Base-by-base conservation (phyloP, 2,888 invertebrate species). In the Drosophila conformis region DNA sequence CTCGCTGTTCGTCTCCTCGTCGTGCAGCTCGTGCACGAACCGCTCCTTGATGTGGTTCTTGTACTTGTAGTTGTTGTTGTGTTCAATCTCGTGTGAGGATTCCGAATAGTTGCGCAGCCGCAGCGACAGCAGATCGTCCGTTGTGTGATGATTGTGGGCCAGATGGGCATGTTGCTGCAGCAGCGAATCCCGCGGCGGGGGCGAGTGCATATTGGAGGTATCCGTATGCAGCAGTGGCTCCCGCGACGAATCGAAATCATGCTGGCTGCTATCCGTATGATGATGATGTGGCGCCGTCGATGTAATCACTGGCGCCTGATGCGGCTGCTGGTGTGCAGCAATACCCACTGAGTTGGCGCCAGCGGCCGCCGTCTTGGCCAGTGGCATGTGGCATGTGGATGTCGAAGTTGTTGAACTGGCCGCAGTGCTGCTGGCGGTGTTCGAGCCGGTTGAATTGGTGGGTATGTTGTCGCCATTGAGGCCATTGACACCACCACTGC, bases 11-110 rank as follows among this genome's bases (percentile, higher is more conserved):
- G 93, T 92, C 71, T 93, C 93, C 73, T 93, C 92, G 64, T 93
- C 93, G 70, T 93, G 93, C 48, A 91, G 65, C 69, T 93, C 95
- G 74, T 94, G 94, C 2, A 95, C 95, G 79, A 98, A 98, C 69
- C 98, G 94, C 91, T 98, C 96, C 90, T 98, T 98, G 80, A 99
- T 98, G 91, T 96, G 97, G 89, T 97, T 98, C 94, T 99, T 99
- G 94, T 98, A 98, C 94, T 98, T 98, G 94, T 98, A 98, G 83
- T 95, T 95, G 54, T 95, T 92, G 77, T 93, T 93, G 87, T 91
- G 94, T 76, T 93, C 93, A 65, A 93, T 90, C 54, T 93, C 93
- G 77, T 93, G 93, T 64, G 93, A 93, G 21, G 92, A 93, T 76
- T 93, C 93, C 5, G 93, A 93, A 46, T 92, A 92, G 79, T 93